Evolutionary conservation across 2,113 vertebrate species (phyloP).

Genomic region (Phaethornis superciliosus): DNA sequence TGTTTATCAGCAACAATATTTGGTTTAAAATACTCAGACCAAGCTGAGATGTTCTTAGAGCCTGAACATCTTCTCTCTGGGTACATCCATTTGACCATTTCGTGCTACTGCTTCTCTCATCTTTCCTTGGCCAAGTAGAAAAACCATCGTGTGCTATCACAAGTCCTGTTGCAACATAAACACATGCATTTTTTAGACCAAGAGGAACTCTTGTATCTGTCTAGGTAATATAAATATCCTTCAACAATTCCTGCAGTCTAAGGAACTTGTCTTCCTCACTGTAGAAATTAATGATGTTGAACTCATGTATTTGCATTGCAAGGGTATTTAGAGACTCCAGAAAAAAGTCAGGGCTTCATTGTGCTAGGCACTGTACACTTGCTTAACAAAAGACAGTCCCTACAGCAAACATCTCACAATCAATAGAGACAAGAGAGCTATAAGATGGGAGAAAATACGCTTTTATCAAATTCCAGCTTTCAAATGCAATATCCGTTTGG

Average conservation of each 20-base stretch:
- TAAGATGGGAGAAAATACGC: background rate
- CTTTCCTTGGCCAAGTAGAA: background rate
- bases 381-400: constrained; percentile 16
- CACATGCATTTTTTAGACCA: background rate
- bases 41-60: background rate
- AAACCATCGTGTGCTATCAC: background rate
- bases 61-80: background rate
- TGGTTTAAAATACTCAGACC: background rate
- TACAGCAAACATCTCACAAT: constrained; percentile 16
- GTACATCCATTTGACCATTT: background rate
- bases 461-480: constrained; percentile 54
- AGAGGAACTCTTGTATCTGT: background rate
- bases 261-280: background rate
- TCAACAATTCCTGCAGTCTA: background rate
- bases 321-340: background rate
- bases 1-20: background rate
- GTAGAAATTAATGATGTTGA: background rate
- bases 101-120: background rate
- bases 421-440: constrained; percentile 35
- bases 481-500: constrained; percentile 37
- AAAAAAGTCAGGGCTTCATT: background rate
- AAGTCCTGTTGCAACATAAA: background rate
- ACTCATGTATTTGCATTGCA: background rate
- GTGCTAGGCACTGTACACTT: background rate
- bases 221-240: background rate